These are phyloP conservation scores for Muntiacus muntjak DNA, from an alignment of 2,113 vertebrate species.

Conservation along the genomic window DNA sequence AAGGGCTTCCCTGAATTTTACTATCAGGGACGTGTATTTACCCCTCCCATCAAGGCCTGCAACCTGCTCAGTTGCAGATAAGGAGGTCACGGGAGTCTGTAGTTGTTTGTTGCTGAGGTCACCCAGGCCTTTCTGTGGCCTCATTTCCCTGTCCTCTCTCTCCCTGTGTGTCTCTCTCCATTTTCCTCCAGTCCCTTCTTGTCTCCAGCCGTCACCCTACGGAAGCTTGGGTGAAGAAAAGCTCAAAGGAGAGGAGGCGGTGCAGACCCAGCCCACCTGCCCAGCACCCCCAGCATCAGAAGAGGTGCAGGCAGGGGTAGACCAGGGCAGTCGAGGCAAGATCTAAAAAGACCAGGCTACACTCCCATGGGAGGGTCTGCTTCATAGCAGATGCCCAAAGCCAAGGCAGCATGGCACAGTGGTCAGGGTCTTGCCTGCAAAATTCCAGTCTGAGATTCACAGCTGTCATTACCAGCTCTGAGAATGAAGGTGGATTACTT, in stretches of 20 bases:
- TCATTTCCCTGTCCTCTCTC: neutral
- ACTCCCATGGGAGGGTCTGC: neutral
- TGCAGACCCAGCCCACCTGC: too few relatives aligned
- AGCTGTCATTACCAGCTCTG: neutral
- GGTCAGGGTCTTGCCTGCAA: neutral
- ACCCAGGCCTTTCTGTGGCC: neutral
- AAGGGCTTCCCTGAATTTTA: neutral
- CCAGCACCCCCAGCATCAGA: neutral
- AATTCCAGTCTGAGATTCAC: neutral
- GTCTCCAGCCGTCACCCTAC: neutral
- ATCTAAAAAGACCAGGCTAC: neutral
- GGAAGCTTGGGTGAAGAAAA: neutral
- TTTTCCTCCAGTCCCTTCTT: neutral
- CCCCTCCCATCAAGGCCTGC: accelerated
- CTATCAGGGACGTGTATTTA: neutral
- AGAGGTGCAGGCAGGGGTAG: neutral
- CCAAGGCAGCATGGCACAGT: accelerated
- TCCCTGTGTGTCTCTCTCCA: neutral
- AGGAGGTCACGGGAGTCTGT: neutral
- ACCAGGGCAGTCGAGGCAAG: accelerated
- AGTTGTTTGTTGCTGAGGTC: neutral
- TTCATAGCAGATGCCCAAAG: accelerated
- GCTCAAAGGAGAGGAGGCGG: neutral
- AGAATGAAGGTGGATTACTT: neutral
- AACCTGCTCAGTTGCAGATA: neutral